Conservation (phyloP, 2,797 vertebrate genomes). For the Poeciliopsis infans region DNA sequence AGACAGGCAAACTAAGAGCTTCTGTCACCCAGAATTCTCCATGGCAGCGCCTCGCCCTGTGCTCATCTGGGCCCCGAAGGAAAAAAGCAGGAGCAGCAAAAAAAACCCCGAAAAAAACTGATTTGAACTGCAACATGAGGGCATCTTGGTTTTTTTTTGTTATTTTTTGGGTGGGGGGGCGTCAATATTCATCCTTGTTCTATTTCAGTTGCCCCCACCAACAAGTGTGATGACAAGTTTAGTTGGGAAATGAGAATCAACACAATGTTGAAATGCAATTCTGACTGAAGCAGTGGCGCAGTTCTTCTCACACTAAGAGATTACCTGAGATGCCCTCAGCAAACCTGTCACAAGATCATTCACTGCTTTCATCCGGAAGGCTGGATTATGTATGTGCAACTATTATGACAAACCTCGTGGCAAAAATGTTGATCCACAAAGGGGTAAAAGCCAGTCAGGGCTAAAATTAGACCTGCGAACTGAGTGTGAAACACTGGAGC, state of each 20-base stretch:
- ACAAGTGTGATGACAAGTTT: background rate
- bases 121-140: background rate
- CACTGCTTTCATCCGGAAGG: conserved; percentile 26
- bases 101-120: conserved; percentile 5
- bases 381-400: conserved; percentile 17
- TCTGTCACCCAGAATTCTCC: conserved; percentile 73
- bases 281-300: background rate
- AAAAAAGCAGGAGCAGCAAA: conserved; percentile 5
- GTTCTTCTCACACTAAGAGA: background rate
- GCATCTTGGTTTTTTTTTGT: background rate
- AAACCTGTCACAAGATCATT: conserved; percentile 18
- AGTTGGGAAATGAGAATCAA: background rate
- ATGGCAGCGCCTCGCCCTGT: conserved; percentile 53
- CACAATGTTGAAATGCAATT: background rate
- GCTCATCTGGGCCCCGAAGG: conserved; percentile 29
- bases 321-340: background rate
- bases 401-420: conserved; percentile 44
- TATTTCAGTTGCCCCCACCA: background rate
- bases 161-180: background rate
- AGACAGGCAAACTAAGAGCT: conserved; percentile 75
- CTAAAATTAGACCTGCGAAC: conserved; percentile 67
- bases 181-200: background rate
- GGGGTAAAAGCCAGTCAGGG: conserved; percentile 39
- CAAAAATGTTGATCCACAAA: conserved; percentile 50
- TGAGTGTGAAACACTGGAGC: conserved; percentile 39